Base-by-base conservation (phyloP, 2,113 vertebrate species). In the Ceuthmochares aereus region DNA sequence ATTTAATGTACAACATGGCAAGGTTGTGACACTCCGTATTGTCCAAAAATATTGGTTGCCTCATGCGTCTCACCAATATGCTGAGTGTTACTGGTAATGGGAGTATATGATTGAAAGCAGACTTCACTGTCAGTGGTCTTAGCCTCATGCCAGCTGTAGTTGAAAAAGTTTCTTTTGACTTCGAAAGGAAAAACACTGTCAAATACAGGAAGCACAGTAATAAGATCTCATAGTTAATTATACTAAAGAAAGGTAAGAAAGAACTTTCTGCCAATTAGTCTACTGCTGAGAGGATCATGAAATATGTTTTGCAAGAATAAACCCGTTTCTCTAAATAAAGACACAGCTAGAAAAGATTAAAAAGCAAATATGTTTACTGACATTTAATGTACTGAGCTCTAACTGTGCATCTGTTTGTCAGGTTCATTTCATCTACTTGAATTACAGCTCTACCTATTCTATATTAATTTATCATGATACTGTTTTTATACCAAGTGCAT, bases 51-150 rank as follows among this genome's bases (percentile, higher is more conserved):
- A 62, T 17, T 30, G 60, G 59, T 89, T 96, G 69, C 62, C 93
- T 74, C 66, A 78, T 42, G 3, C 63, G 83, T 30, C 45, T 84
- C 59, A 29, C n/a, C 54, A 69, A 80, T 91, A 93, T 85, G 81
- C 36, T 93, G 37, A 56, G 6, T 60, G 66, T 95, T 91, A 84
- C 22, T 84, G 37, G 14, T 83, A 54, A 26, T 60, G 27, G 68
- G 49, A 95, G 95, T 85, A 66, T 64, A 85, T 62, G 79, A 96
- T 62, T 79, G 72, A 96, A 96, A 96, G 89, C 64, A 97, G 94
- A 94, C 97, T 91, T 96, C 91, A 94, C 95, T 95, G 84, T 95
- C 90, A 93, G 72, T 93, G 55, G 59, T 90, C 55, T 85, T 49
- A 86, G 67, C 19, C 19, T 90, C 59, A 14, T 74, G 68, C 75